Base-by-base conservation (phyloP, 2,797 vertebrate species). In the Spatula versicolor region DNA sequence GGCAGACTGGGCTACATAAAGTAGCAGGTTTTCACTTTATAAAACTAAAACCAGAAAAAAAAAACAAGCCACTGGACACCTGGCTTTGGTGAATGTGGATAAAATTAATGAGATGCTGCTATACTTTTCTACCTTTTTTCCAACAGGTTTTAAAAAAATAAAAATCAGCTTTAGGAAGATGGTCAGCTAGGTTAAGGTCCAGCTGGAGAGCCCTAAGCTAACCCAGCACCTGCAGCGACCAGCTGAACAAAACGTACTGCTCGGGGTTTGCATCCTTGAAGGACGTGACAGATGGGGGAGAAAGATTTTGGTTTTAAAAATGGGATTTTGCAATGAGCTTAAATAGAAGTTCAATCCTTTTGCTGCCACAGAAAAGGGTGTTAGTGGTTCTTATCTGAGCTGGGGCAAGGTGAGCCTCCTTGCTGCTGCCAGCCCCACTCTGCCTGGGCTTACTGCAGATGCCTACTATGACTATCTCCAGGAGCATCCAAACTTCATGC, bases 151-250 rank as follows among this genome's bases (percentile, higher is more conserved):
- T 28, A 37, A 15, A 11, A 20, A 19, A 67, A 58, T 18, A n/a
- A 20, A 28, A 0, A 7, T 35, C 30, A 43, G 71, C 11, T 54
- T 37, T 91, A 87, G 98, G 98, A 99, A 99, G 98, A 97, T 93
- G 98, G 98, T 98, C 99, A 99, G 98, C 98, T 98, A 98, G 98
- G 98, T 98, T 98, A 98, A 98, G 98, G 98, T 98, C 98, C 90
- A 98, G 97, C 97, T 98, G 96, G 97, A 96, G 94, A 98, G 97
- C 94, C 97, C 98, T 98, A 91, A 95, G 96, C 97, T 98, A 93
- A 97, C 37, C 89, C 90, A 82, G 59, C 82, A 86, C n/a, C 46
- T 92, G 94, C 2, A 13, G 78, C 77, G 73, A 89, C 74, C 94
- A 90, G 93, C 91, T 92, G 74, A 95, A 96, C 31, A 56, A 92